Conservation (phyloP, 1,140 invertebrate genomes). For the Drosophila mauritiana region DNA sequence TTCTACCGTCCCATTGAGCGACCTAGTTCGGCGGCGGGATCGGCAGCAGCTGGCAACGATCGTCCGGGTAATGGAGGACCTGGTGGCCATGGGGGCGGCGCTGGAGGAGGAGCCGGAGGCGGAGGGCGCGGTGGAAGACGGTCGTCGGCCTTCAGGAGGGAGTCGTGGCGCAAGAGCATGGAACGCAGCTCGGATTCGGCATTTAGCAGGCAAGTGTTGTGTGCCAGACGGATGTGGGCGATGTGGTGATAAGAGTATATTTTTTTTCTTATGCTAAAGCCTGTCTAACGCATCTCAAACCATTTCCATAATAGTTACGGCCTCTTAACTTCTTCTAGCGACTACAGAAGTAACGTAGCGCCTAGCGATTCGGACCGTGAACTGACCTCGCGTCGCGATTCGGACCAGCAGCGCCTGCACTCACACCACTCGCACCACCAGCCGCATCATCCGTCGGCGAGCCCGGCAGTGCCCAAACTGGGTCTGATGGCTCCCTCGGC, state of each 20-base stretch:
- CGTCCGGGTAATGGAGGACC: constrained; percentile 57
- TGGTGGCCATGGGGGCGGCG: constrained; percentile 48
- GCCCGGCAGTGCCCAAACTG: constrained; percentile 86
- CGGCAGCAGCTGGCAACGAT: constrained; percentile 33
- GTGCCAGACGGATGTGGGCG: constrained; percentile 3
- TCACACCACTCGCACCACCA: constrained; percentile 36
- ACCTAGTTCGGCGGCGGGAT: constrained; percentile 49
- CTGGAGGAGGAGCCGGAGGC: constrained; percentile 38
- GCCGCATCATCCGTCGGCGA: constrained; percentile 37
- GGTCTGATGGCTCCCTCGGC: constrained; percentile 89
- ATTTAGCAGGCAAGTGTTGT: constrained; percentile 92
- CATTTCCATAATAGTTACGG: constrained; percentile 85
- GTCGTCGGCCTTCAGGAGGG: constrained; percentile 89
- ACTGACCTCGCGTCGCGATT: constrained; percentile 89
- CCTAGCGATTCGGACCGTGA: constrained; percentile 95
- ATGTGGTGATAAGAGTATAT: not conserved
- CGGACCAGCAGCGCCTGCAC: constrained; percentile 81
- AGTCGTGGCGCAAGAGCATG: constrained; percentile 95
- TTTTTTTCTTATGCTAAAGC: not conserved
- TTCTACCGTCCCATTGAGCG: constrained; percentile 97
- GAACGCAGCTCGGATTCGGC: constrained; percentile 96
- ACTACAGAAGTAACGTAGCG: constrained; percentile 94
- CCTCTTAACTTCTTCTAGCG: constrained; percentile 88
- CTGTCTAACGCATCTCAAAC: constrained; percentile 62
- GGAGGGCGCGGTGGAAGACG: constrained; percentile 79